These are phyloP conservation scores for Hydriomena furcata DNA, from an alignment of 2,888 invertebrate genomes.

Conservation along the genomic window DNA sequence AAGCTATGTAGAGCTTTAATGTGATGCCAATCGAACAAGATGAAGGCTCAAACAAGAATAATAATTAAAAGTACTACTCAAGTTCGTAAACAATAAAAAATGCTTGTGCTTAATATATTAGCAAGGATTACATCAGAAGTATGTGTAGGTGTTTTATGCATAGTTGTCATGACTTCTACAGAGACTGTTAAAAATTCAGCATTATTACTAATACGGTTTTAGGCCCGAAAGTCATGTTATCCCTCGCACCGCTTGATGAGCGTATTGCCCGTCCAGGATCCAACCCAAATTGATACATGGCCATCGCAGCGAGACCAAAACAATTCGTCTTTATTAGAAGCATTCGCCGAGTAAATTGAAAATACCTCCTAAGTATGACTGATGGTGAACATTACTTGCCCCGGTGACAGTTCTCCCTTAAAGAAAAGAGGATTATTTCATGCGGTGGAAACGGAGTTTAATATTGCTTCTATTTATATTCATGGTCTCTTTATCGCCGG, in stretches of 20 bases:
- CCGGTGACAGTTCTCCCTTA: constrained; percentile 70
- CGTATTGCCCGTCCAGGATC: constrained; percentile 34
- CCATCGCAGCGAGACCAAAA: constrained; percentile 51
- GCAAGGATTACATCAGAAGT: no score
- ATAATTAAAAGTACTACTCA: no score
- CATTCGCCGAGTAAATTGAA: constrained; percentile 77
- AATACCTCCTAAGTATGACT: constrained; percentile 81
- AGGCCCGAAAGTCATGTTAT: not conserved
- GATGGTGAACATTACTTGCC: constrained; percentile 78
- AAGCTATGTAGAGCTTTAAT: no score
- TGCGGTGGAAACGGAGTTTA: constrained; percentile 68
- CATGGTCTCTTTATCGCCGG: constrained; percentile 65
- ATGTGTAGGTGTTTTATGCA: no score
- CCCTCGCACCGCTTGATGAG: constrained; percentile 7
- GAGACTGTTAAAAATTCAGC: no score
- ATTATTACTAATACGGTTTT: no score
- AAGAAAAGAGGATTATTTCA: constrained; percentile 78
- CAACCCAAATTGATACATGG: constrained; percentile 56
- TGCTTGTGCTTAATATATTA: no score
- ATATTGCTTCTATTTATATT: constrained; percentile 80
- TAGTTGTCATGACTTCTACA: no score
- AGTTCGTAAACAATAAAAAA: no score
- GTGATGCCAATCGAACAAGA: no score
- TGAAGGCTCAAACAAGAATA: no score
- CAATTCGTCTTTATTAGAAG: constrained; percentile 77